These are phyloP conservation scores for Trichonephila inaurata DNA, from an alignment of 1,140 invertebrate genomes.

Conservation along the genomic window DNA sequence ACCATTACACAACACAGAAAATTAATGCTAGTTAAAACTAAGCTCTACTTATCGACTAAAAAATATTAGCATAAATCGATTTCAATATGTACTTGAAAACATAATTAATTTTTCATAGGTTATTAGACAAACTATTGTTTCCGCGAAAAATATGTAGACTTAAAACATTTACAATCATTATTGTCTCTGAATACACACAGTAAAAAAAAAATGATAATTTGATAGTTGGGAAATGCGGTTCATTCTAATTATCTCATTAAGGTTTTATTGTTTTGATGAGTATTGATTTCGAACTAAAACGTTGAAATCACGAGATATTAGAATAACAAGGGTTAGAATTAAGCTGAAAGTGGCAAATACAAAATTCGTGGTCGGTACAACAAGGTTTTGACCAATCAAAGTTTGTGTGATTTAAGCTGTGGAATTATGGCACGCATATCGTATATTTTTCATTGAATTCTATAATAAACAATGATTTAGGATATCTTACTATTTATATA, in stretches of 20 bases:
- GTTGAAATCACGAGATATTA: neutral
- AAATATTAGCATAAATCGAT: neutral
- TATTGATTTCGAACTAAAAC: neutral
- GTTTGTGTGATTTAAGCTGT: neutral
- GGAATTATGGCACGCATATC: neutral
- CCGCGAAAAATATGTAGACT: neutral
- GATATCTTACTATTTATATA: neutral
- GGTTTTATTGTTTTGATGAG: neutral
- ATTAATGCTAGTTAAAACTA: neutral
- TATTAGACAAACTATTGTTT: neutral
- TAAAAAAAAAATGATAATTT: slow-evolving; percentile 6
- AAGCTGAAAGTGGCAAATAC: neutral
- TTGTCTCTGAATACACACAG: neutral
- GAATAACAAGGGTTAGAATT: neutral
- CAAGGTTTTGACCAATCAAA: slow-evolving; percentile 22
- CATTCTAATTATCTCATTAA: neutral
- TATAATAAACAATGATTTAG: neutral
- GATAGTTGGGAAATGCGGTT: neutral
- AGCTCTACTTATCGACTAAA: neutral
- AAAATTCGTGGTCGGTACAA: slow-evolving; percentile 31
- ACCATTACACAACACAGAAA: too few relatives aligned
- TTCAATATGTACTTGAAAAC: neutral
- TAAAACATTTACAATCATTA: neutral
- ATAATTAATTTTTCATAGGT: neutral
- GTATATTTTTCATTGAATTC: neutral